Evolutionary conservation across 2,113 vertebrate species (phyloP), one percentile per base, ranked within the genome.

Genomic region (Mirounga angustirostris): DNA sequence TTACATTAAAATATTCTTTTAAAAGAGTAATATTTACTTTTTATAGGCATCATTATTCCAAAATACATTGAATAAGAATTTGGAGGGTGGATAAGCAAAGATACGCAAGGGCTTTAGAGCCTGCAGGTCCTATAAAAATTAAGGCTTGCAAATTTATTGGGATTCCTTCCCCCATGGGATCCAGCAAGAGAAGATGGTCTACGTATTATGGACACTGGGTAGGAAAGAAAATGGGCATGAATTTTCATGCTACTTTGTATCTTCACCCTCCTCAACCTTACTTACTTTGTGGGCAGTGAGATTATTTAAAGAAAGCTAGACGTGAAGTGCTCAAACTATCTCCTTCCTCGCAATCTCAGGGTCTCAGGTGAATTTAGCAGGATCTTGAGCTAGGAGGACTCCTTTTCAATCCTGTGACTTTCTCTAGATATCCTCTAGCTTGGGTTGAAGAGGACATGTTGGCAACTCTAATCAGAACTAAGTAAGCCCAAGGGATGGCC

Each of bases 21-120:
- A 61, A 74, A 86, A 58, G 7, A 82, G 24, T 63, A 73, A 74
- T 90, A 59, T 78, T 93, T 73, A 89, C 50, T 91, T 97, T 73
- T 65, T 65, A 54, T 46, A 81, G 92, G 85, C 91, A 69, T 73
- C 15, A 79, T 15, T 80, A 33, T 22, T 95, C 54, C 56, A 80
- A 95, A 93, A 88, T 73, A 87, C 59, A 87, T 50, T 78, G n/a
- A 92, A 14, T 88, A 21, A 86, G 52, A 89, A 89, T 92, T 81
- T 40, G 58, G n/a, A 89, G 26, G 79, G 16, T 30, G 50, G 8
- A n/a, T 30, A 4, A 95, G 21, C 19, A 93, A 83, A 16, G 8
- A 82, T 50, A 3, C 3, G 33, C n/a, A 52, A 54, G 14, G 30
- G 30, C 73, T 93, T 95, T 52, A 58, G 50, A 74, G 30, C 74